Evolutionary conservation across 2,113 vertebrate species (phyloP).

Genomic region (Apistogramma diplotaenia): DNA sequence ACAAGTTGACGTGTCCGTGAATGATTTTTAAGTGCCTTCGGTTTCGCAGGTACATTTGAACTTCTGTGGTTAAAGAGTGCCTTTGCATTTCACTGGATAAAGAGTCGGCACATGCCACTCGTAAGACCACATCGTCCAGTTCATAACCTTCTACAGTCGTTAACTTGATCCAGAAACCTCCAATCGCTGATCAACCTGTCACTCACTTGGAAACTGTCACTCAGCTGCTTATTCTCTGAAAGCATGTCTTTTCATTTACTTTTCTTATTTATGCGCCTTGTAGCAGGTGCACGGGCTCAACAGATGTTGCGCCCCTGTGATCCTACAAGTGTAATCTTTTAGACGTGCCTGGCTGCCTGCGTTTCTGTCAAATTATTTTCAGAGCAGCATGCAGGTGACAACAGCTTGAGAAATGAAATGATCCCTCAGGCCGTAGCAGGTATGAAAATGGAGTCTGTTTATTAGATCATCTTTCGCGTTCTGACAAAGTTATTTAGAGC

Average conservation of each 20-base stretch:
- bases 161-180: constrained; percentile 44
- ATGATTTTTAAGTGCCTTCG: not conserved
- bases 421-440: constrained; percentile 21
- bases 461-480: constrained; percentile 46
- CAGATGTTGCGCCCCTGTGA: constrained; percentile 45
- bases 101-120: not conserved
- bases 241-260: not conserved
- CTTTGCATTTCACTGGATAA: not conserved
- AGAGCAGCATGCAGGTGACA: constrained; percentile 41
- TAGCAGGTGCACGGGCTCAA: constrained; percentile 9
- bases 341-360: constrained; percentile 20
- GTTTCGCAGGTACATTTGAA: not conserved
- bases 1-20: not conserved
- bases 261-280: constrained; percentile 18
- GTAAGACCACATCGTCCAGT: constrained; percentile 8
- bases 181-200: constrained; percentile 34
- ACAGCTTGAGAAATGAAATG: constrained; percentile 57
- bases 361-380: constrained; percentile 52
- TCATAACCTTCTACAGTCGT: constrained; percentile 28
- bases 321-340: constrained; percentile 37
- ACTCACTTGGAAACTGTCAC: not conserved
- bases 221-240: not conserved
- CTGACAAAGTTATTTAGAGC: constrained; percentile 47
- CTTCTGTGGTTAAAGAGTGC: constrained; percentile 2
- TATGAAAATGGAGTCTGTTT: constrained; percentile 36